Conservation (phyloP, 2,797 vertebrate genomes). For the Bradypodion ventrale region DNA sequence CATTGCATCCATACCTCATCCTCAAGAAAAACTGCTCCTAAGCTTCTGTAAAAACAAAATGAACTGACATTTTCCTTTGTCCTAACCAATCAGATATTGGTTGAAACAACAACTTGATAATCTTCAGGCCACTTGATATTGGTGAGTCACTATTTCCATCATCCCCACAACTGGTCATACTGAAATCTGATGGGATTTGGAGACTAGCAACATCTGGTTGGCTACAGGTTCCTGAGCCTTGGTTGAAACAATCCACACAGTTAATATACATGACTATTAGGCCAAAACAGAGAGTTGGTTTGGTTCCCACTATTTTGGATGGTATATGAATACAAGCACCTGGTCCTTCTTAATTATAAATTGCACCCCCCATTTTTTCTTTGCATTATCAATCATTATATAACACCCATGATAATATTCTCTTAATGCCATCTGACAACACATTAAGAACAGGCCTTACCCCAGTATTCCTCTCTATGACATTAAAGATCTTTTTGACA, state of each 20-base stretch:
- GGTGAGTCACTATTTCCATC: neutral
- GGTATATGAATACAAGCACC: neutral
- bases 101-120: neutral
- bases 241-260: neutral
- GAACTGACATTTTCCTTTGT: neutral
- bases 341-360: neutral
- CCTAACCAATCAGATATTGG: neutral
- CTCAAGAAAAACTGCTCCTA: too few relatives aligned
- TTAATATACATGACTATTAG: neutral
- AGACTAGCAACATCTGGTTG: neutral
- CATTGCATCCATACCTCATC: too few relatives aligned
- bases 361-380: neutral
- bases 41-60: neutral
- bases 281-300: neutral
- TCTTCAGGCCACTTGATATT: neutral
- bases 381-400: neutral
- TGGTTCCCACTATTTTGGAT: neutral
- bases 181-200: neutral
- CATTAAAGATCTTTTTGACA: slow-evolving; percentile 92
- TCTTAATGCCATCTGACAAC: neutral
- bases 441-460: slow-evolving; percentile 63
- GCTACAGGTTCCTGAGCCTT: neutral
- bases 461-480: slow-evolving; percentile 90
- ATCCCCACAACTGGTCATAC: neutral
- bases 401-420: neutral